Base-by-base conservation (phyloP, 2,888 invertebrate genomes). In the Galeopsomyia nigrocyanea region DNA sequence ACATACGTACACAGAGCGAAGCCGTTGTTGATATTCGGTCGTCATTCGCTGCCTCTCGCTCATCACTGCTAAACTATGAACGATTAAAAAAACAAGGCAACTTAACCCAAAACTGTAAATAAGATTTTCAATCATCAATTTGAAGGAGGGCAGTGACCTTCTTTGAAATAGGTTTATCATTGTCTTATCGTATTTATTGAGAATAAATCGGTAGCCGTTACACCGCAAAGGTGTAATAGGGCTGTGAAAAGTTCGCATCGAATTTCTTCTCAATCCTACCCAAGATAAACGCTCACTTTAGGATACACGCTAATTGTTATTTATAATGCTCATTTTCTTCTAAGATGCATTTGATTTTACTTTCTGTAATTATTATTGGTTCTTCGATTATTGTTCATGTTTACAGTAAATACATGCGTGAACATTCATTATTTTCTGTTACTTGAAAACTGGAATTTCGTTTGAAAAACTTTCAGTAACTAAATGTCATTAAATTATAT, bases 161-260 rank as follows among this genome's bases (percentile, higher is more conserved):
- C 78, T 78, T 81, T 80, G 68, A 79, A 79, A 78, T 81, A 80
- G 79, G 75, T 79, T 76, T 79, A 80, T 76, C 76, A 79, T 74
- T 78, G 75, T 78, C 77, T 56, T 73, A 77, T 79, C 81, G 81
- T 84, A 85, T 84, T 85, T 84, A 84, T 85, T 84, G 78, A 76
- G 78, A 82, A 82, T 82, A 82, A 83, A 84, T 79, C 77, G 75
- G 74, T 75, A 75, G 69, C 66, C 76, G 68, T 76, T 69, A 69
- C 64, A 56, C 60, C 63, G 75, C 50, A 22, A 62, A 75, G 65
- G 51, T 26, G 72, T 58, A 72, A 26, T 74, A 71, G 74, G 61
- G 53, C 74, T 75, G 68, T 75, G 62, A 75, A 74, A 73, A 74
- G 62, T 62, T 19, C 16, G n/a, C 16, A 60, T 58, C 19, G 58